These are phyloP conservation scores for Lepidurus couesii DNA, from an alignment of 1,140 invertebrate species.

Conservation along the genomic window DNA sequence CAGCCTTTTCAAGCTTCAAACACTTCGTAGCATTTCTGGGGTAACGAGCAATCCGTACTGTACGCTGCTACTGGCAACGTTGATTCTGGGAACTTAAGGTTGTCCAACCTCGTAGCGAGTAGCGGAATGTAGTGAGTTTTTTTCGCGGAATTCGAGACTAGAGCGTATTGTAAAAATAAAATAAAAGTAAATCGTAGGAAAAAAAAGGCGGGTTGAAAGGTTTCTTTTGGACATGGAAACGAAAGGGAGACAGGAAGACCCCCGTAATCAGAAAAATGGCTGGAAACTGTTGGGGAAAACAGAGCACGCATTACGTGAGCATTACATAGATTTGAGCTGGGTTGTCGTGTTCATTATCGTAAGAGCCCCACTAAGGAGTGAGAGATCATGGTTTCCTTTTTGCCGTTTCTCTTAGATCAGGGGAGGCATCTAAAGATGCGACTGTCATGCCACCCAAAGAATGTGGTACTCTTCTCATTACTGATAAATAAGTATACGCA, in stretches of 20 bases:
- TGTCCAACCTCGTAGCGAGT: not conserved
- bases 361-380: not conserved
- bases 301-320: constrained; percentile 13
- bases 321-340: constrained; percentile 19
- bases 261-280: constrained; percentile 21
- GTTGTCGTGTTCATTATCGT: constrained; percentile 19
- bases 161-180: not conserved
- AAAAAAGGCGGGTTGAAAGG: constrained; percentile 2
- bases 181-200: not conserved
- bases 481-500: not conserved
- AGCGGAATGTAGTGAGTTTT: not conserved
- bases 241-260: not conserved
- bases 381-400: not conserved
- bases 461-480: not conserved
- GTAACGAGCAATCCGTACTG: too few relatives aligned
- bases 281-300: not conserved
- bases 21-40: too few relatives aligned
- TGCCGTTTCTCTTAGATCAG: not conserved
- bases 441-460: not conserved
- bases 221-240: not conserved
- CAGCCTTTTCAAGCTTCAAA: not conserved
- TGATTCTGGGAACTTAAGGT: too few relatives aligned
- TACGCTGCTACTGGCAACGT: too few relatives aligned
- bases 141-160: not conserved
- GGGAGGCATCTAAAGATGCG: not conserved